Conservation (phyloP, 2,888 invertebrate species). For the Apodemia mormo region DNA sequence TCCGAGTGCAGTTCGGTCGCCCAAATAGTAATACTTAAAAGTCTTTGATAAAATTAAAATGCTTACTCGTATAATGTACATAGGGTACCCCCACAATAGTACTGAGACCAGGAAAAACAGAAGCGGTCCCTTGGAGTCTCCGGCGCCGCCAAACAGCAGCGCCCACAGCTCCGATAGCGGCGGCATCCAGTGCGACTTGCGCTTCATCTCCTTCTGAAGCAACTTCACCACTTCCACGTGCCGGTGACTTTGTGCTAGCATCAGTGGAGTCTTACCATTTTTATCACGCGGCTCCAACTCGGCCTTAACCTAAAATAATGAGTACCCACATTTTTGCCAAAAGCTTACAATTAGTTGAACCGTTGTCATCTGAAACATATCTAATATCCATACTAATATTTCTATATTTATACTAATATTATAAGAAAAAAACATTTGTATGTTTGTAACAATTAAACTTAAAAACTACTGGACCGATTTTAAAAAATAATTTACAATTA, state of each 20-base stretch:
- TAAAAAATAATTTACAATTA: no score
- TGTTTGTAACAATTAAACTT: no score
- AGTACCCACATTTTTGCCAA: neutral
- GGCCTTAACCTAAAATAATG: conserved; percentile 86
- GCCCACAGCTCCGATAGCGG: conserved; percentile 94
- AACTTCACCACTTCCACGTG: conserved; percentile 92
- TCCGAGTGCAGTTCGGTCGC: no score
- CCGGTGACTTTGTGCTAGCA: conserved; percentile 93
- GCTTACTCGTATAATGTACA: conserved; percentile 93
- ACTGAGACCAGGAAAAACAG: conserved; percentile 93
- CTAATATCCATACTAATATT: no score
- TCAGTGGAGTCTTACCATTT: conserved; percentile 95
- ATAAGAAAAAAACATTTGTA: no score
- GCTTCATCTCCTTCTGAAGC: conserved; percentile 90
- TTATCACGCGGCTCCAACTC: conserved; percentile 93
- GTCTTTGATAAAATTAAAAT: neutral
- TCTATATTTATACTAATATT: no score
- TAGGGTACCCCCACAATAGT: conserved; percentile 95
- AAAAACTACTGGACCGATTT: no score
- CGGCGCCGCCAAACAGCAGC: conserved; percentile 93
- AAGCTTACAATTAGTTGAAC: neutral
- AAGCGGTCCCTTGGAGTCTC: conserved; percentile 94
- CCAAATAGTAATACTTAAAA: no score
- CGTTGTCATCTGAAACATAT: no score
- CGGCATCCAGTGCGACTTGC: conserved; percentile 92